Evolutionary conservation across 2,888 invertebrate species (phyloP).

Genomic region (Aspidiotus destructor): DNA sequence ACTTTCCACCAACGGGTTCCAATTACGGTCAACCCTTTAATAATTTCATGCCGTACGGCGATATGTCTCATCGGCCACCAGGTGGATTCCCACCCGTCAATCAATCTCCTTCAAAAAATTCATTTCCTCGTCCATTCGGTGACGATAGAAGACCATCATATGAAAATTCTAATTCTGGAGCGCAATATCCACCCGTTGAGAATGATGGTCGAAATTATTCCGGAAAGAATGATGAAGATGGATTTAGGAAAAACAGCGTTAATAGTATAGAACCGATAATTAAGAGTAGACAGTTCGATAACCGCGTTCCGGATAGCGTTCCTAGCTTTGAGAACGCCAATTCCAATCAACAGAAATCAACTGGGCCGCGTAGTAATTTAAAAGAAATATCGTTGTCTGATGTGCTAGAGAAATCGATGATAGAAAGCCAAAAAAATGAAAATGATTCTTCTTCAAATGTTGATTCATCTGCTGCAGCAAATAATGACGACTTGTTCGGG

Average conservation of each 20-base stretch:
- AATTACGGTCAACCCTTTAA: background rate
- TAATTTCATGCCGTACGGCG: slow-evolving; percentile 2
- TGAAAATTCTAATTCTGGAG: background rate
- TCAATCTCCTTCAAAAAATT: background rate
- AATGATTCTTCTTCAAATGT: background rate
- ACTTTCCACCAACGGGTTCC: background rate
- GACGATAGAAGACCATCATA: background rate
- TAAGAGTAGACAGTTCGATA: slow-evolving; percentile 10
- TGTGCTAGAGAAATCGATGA: slow-evolving; percentile 36
- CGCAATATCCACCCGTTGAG: background rate
- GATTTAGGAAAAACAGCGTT: background rate
- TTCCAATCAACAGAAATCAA: slow-evolving; percentile 3
- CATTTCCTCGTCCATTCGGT: background rate
- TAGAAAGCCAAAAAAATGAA: background rate
- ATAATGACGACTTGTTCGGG: slow-evolving; percentile 13
- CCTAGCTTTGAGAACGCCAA: background rate
- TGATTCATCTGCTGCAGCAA: background rate
- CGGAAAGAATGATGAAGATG: background rate
- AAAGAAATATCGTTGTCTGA: slow-evolving; percentile 30
- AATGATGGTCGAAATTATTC: background rate
- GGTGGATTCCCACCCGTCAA: background rate
- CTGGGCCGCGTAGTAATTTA: slow-evolving; percentile 16
- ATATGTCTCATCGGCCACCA: background rate
- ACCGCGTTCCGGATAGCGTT: background rate
- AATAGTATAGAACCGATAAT: background rate